Base-by-base conservation (phyloP, 2,888 invertebrate genomes). In the Leptopilina syphax region DNA sequence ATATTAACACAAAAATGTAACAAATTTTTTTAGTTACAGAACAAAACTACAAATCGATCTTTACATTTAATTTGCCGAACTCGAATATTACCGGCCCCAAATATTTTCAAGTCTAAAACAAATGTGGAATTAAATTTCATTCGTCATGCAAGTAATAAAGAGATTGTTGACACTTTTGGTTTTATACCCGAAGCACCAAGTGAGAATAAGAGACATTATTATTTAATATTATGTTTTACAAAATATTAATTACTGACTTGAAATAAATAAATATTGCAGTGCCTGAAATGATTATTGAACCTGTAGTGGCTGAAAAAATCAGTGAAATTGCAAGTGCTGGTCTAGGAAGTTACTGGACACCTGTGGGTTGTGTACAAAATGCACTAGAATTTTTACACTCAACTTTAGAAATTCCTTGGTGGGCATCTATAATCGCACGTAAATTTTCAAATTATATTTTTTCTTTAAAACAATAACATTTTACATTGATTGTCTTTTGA, bases 321-420 rank as follows among this genome's bases (percentile, higher is more conserved):
- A 73, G 73, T 57, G 73, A 73, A 13, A 0, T 73, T 27, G n/a
- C 57, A 73, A 50, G 5, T 27, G 73, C 73, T 34, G 98, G 98
- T 0, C 93, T 98, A 27, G 97, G 96, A 1, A 95, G 96, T 44
- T 96, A 95, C 95, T 85, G 76, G 13, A 93, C 94, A 18, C 98
- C 98, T 0, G 94, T 96, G 0, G 98, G 98, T 0, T 90, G 97
- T 6, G 94, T 98, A 13, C 97, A 98, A 91, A 93, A 95, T 68
- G 94, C 94, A 82, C 93, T 99, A 86, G 98, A 99, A 92, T 96
- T 93, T 87, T 86, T 98, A 63, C 99, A 99, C 90, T 94, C 96
- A n/a, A 92, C 93, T 0, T 92, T 94, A 12, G 97, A 96, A 85
- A 84, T 99, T 12, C 99, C 99, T 0, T 99, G 99, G 99, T 99